phyloP scores from a whole-genome alignment of 2,113 vertebrate genomes.

The Prietella phreatophila region DNA sequence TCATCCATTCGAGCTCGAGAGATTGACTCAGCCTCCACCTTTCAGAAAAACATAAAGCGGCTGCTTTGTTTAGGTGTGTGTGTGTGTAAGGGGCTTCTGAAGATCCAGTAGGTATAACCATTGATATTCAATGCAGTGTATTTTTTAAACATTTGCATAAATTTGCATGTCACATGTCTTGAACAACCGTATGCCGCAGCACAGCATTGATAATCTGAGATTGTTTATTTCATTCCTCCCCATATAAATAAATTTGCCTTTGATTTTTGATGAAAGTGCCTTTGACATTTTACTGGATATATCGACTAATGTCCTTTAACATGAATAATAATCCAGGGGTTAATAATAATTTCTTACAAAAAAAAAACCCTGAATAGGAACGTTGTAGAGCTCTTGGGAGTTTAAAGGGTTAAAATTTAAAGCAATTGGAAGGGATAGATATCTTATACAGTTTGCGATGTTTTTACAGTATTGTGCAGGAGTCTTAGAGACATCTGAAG shows the following conservation, averaged over 20 bases:
- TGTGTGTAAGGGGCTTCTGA: neutral
- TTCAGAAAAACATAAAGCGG: conserved; percentile 12
- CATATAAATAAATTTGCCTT: neutral
- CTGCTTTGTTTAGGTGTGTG: conserved; percentile 13
- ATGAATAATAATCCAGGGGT: too few relatives aligned
- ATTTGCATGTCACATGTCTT: neutral
- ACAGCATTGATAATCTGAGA: neutral
- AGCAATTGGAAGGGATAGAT: neutral
- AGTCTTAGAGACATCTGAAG: neutral
- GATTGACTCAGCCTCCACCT: conserved; percentile 44
- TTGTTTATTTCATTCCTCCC: neutral
- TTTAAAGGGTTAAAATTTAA: neutral
- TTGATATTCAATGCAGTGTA: neutral
- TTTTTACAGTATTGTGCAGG: neutral
- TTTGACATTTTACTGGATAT: neutral
- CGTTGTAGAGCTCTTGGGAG: neutral
- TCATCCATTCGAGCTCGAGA: conserved; percentile 44
- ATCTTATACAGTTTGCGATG: neutral
- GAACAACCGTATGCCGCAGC: neutral
- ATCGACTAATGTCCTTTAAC: too few relatives aligned
- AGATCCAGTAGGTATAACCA: neutral
- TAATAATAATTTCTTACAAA: too few relatives aligned
- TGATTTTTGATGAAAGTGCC: neutral
- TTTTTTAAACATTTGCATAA: conserved; percentile 2
- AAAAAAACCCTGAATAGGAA: neutral